Base-by-base conservation (phyloP, 2,113 vertebrate genomes). In the Leptocoma aspasia region DNA sequence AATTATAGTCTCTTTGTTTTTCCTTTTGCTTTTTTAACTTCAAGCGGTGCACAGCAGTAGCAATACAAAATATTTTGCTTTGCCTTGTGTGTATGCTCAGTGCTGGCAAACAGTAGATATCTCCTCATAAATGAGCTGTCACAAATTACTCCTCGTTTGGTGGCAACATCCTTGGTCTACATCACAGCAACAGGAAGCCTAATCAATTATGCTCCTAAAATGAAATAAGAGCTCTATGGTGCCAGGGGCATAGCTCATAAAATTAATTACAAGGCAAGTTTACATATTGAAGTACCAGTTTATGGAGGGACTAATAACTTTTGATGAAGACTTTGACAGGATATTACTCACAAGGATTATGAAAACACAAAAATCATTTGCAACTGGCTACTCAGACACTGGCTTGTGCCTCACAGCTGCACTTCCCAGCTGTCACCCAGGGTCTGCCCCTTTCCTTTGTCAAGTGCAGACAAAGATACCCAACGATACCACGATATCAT, bases 191-290 rank as follows among this genome's bases (percentile, higher is more conserved):
- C 92, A 94, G 94, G 91, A 97, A 93, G 57, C 83, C 86, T 96
- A 86, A 95, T 96, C 47, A 94, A 95, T 93, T 96, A 90, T 95
- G 85, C 83, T 96, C 68, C 82, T 81, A 92, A 97, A 96, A 89
- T 92, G 91, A 96, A 96, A 97, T 96, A 95, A 96, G 92, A 94
- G 94, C 93, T 91, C 90, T 52, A 15, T 60, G 82, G 88, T 97
- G 94, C 93, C 92, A 96, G 88, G 82, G 87, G 88, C 93, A 90
- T 81, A 95, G 93, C 94, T 95, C 94, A 66, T 96, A 96, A 96
- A 97, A 96, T 97, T 97, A 96, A 97, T 96, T 97, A 96, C 76
- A 90, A 96, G 89, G 89, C 93, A 94, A 95, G 82, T 96, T 97
- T 97, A 95, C 95, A 96, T 96, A 96, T 52, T 96, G 90, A 96